Evolutionary conservation across 2,888 invertebrate species (phyloP).

Genomic region (Hyposoter dolosus): DNA sequence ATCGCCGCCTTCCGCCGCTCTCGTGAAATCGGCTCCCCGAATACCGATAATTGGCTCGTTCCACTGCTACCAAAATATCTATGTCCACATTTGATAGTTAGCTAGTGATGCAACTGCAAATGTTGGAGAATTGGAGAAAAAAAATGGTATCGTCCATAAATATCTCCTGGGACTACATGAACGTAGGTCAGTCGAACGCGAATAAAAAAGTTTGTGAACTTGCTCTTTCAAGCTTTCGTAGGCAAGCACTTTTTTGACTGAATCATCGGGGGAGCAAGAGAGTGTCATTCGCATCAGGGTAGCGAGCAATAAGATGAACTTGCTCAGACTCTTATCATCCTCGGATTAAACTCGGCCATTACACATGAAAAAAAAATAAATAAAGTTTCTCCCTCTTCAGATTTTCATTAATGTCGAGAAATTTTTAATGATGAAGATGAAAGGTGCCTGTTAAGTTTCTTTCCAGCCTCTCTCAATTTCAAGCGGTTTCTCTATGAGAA

Average conservation of each 20-base stretch:
- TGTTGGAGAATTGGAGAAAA: slow-evolving; percentile 13
- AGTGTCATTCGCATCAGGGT: neutral
- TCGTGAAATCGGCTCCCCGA: slow-evolving; percentile 75
- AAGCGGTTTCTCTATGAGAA: neutral
- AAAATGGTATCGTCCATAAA: slow-evolving; percentile 2
- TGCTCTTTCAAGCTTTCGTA: neutral
- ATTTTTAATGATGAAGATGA: slow-evolving; percentile 43
- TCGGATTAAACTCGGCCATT: neutral
- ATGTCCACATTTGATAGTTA: slow-evolving; percentile 29
- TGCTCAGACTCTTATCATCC: neutral
- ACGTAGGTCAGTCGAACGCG: neutral
- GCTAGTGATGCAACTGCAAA: slow-evolving; percentile 3
- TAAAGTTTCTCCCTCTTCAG: neutral
- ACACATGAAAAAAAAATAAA: neutral
- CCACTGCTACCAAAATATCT: slow-evolving; percentile 61
- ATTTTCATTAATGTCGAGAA: slow-evolving; percentile 34
- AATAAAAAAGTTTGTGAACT: neutral
- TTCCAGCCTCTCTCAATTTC: neutral
- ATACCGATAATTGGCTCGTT: slow-evolving; percentile 75
- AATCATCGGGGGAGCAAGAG: neutral
- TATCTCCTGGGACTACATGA: neutral
- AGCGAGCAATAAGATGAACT: neutral
- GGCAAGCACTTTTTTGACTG: neutral
- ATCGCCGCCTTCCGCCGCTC: slow-evolving; percentile 73
- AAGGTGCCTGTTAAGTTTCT: slow-evolving; percentile 26